A percentile compares a stretch with the other conserved stretches of the same genome.
These are phyloP conservation scores for Tachina lurida DNA, from an alignment of 2,888 invertebrate genomes.

Conservation along the genomic window DNA sequence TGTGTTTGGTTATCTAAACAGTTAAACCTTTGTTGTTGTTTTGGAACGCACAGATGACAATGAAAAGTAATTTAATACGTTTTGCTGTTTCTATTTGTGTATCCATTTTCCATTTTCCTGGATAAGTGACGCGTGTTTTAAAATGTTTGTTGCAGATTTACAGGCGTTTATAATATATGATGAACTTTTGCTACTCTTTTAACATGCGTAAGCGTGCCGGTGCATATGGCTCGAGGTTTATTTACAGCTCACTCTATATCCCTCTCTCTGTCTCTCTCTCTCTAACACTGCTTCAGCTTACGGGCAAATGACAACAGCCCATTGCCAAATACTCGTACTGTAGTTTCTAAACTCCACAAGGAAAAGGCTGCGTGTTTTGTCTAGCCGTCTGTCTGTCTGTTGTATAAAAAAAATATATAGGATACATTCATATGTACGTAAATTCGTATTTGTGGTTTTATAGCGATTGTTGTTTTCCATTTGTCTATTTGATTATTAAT, in stretches of 20 bases:
- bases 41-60: constrained; percentile 11
- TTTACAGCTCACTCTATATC: constrained; percentile 35
- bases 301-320: not conserved
- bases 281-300: not conserved
- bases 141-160: constrained; percentile 81
- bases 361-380: constrained; percentile 62
- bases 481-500: constrained; percentile 69
- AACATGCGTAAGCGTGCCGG: constrained; percentile 72
- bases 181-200: constrained; percentile 41
- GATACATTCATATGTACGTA: not conserved
- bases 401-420: not conserved
- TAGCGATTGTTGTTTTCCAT: constrained; percentile 70
- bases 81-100: constrained; percentile 46
- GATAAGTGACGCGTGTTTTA: constrained; percentile 77
- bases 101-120: constrained; percentile 2
- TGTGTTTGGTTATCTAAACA: not conserved
- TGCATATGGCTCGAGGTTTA: constrained; percentile 73
- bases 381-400: constrained; percentile 65
- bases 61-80: constrained; percentile 66
- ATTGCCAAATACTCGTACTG: constrained; percentile 31
- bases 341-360: constrained; percentile 23
- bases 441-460: constrained; percentile 67
- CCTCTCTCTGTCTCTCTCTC: no score
- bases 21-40: constrained; percentile 17
- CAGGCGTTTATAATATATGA: constrained; percentile 66